Evolutionary conservation across 1,140 invertebrate species (phyloP).

Genomic region (Trichonephila clavata): DNA sequence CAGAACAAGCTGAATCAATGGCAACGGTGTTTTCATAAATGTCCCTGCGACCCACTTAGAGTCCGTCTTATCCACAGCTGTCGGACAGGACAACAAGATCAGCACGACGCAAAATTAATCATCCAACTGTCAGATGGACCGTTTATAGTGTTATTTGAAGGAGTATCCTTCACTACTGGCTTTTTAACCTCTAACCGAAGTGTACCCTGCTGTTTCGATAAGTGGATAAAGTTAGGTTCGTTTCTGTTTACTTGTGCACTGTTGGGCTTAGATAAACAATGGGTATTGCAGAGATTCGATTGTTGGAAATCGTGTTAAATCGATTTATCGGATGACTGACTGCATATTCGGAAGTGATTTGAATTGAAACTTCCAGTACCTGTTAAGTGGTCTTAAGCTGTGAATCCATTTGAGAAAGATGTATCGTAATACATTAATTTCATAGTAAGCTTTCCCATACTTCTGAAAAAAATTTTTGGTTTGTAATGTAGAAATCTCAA

Average conservation of each 20-base stretch:
- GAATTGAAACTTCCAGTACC: background rate
- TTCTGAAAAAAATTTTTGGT: no score
- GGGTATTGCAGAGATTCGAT: background rate
- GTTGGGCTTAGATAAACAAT: background rate
- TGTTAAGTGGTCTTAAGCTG: background rate
- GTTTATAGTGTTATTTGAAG: background rate
- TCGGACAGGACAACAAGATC: background rate
- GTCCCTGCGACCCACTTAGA: background rate
- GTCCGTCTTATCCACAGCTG: background rate
- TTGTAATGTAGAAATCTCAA: no score
- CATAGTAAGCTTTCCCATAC: no score
- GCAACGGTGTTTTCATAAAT: background rate
- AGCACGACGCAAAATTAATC: background rate
- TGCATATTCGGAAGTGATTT: background rate
- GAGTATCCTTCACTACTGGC: background rate
- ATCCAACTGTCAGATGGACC: background rate
- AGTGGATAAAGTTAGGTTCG: background rate
- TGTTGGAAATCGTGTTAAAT: slow-evolving; percentile 17
- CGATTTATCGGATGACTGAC: slow-evolving; percentile 6
- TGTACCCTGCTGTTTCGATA: background rate
- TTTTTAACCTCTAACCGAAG: background rate
- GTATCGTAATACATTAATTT: no score
- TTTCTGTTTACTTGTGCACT: background rate
- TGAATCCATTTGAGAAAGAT: no score
- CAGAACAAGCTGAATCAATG: background rate